A percentile compares a stretch with the other conserved stretches of the same genome.
Evolutionary conservation across 2,888 invertebrate species (phyloP).

Genomic region (Timema cristinae): DNA sequence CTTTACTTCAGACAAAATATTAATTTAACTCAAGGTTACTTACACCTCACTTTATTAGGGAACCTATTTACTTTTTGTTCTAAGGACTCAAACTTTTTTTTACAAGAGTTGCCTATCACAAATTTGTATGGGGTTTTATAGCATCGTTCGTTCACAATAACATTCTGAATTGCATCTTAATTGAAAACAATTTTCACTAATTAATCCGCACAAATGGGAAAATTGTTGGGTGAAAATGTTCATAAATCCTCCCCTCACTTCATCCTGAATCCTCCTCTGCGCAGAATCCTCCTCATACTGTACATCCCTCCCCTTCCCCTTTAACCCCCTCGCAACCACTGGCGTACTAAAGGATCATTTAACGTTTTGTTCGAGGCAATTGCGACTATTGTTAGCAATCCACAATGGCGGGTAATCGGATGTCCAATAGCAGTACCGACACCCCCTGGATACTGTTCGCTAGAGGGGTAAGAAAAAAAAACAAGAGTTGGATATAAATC

Average conservation of each 20-base stretch:
- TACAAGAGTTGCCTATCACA: too few relatives aligned
- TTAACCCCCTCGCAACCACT: slow-evolving; percentile 1
- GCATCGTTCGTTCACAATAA: slow-evolving; percentile 18
- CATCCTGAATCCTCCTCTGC: too few relatives aligned
- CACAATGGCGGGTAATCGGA: slow-evolving; percentile 50
- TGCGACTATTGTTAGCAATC: slow-evolving; percentile 48
- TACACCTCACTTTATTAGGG: too few relatives aligned
- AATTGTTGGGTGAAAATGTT: slow-evolving; percentile 27
- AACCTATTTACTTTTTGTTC: too few relatives aligned
- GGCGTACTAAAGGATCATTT: slow-evolving; percentile 42
- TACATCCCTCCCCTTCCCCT: background rate
- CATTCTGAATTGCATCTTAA: slow-evolving; percentile 51
- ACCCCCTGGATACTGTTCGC: slow-evolving; percentile 19
- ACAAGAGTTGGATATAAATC: background rate
- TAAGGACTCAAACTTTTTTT: too few relatives aligned
- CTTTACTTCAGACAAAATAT: too few relatives aligned
- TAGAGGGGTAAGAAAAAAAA: too few relatives aligned
- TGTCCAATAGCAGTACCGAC: slow-evolving; percentile 35
- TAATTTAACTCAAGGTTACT: too few relatives aligned
- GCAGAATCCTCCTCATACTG: background rate
- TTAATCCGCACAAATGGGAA: slow-evolving; percentile 35
- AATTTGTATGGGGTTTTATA: too few relatives aligned
- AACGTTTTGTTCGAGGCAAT: slow-evolving; percentile 50
- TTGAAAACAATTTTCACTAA: slow-evolving; percentile 50
- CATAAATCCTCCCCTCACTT: too few relatives aligned